Evolutionary conservation across 37 sponge, comb jelly and placozoan species (phyloP), one percentile per base, ranked within the genome.

Genomic region (Theonella swinhoei): DNA sequence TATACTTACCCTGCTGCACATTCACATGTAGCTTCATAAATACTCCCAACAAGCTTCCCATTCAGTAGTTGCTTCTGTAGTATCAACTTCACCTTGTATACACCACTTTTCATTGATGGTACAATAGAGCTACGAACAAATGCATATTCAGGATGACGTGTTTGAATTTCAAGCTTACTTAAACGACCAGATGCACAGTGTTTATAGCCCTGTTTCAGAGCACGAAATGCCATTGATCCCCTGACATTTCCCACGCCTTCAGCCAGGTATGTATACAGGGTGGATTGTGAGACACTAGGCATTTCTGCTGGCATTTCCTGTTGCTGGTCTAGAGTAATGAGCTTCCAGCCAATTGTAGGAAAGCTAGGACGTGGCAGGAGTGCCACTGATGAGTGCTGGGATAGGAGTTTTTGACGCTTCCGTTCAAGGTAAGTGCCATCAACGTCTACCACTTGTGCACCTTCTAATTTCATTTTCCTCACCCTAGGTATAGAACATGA

Each of bases 171-270:
- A 2, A 80, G 4, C 9, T 20, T 61, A 30, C 41, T 34, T 0
- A 80, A 22, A 62, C 71, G 81, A 36, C 71, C 81, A 62, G 81
- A 80, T 43, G 70, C 70, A 70, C 81, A 80, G 70, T 80, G 81
- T 19, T 23, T 69, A 28, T 69, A 80, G 11, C 81, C 81, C 20
- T 71, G 47, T 39, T 40, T 69, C 1, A 80, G 60, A 14, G 81
- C 70, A 40, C 81, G 29, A 25, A 80, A 68, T 28, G 79, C 36
- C 68, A 66, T 30, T 23, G 68, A 66, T 25, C 79, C 79, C n/a
- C 41, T 30, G 66, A 20, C 79, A 1, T 79, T 34, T 22, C 79
- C 34, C 28, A 39, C 66, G 20, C 40, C 39, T 38, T 29, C 26
- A 28, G 81, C 62, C 68, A 80, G 81, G 71, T 80, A 80, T 7